Base-by-base conservation (phyloP, 2,113 vertebrate species). In the Apteryx owenii region DNA sequence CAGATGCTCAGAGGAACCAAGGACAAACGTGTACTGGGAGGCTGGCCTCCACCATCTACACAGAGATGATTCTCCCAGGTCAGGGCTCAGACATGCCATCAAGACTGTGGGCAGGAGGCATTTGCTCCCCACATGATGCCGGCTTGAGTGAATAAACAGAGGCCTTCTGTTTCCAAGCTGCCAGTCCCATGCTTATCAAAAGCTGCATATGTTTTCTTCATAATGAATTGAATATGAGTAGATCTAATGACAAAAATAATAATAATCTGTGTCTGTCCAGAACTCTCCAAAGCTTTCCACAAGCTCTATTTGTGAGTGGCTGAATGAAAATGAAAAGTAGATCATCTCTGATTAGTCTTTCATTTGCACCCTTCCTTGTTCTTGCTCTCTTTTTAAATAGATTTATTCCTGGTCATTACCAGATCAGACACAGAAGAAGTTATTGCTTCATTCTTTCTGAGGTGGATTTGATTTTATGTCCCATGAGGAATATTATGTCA, bases 391-490 rank as follows among this genome's bases (percentile, higher is more conserved):
- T 78, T 90, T 88, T 29, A 58, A 89, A 82, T 54, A 77, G 88
- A 88, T 79, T 91, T 88, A 76, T 93, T 91, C 78, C 81, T 93
- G 69, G 50, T 91, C 33, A 11, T 91, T 95, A 81, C 85, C 64
- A 81, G 77, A 75, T 95, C 76, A 93, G 79, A 64, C 23, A 77
- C 54, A 76, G 81, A 92, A 86, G 82, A 90, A 60, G 56, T 69
- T 93, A 76, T 88, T 80, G 81, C 72, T 96, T 96, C 8, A 1
- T 95, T 96, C 85, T 97, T 76, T 90, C 65, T 1, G 12, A 79
- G 38, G 28, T 62, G 20, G 69, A 95, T 95, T 97, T 90, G 90
- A 92, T 97, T 95, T 91, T 89, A 95, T 88, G 65, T 90, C 83
- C 51, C 36, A 58, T 0, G 2, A 86, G 87, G 77, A 93, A 90